Conservation (phyloP, 2,113 vertebrate genomes). For the Colistium nudipinnis region DNA sequence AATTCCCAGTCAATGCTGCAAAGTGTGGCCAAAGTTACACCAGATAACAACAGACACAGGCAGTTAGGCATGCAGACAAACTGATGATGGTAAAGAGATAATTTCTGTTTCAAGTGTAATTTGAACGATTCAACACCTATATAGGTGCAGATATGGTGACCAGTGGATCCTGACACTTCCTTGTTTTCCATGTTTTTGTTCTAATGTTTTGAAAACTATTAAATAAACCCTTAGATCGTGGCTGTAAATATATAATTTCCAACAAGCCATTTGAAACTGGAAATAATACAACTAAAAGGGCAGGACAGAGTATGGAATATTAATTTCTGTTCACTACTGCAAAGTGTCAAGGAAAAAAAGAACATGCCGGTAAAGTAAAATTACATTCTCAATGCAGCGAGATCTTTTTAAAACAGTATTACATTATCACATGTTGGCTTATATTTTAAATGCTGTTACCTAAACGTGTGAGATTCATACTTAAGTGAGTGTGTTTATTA, state of each 20-base stretch:
- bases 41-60: constrained; percentile 71
- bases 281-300: constrained; percentile 47
- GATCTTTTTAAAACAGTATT: too few species aligned
- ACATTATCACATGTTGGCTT: too few species aligned
- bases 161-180: constrained; percentile 13
- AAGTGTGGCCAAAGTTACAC: constrained; percentile 65
- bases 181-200: constrained; percentile 5
- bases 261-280: constrained; percentile 55
- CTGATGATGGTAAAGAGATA: constrained; percentile 60
- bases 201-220: constrained; percentile 24
- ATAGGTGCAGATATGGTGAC: constrained; percentile 17
- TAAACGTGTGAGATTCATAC: too few species aligned
- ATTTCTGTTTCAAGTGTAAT: constrained; percentile 62
- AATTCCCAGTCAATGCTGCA: constrained; percentile 67
- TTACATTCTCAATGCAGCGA: too few species aligned
- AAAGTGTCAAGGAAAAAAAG: constrained; percentile 13
- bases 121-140: constrained; percentile 23
- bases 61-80: constrained; percentile 81
- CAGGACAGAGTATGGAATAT: constrained; percentile 41
- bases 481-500: too few species aligned
- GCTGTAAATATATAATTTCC: constrained; percentile 25
- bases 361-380: constrained; percentile 25
- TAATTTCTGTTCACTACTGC: constrained; percentile 38
- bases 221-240: neutral
- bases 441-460: neutral